phyloP scores from a whole-genome alignment of 1,140 invertebrate species.

The Hermetia illucens region DNA sequence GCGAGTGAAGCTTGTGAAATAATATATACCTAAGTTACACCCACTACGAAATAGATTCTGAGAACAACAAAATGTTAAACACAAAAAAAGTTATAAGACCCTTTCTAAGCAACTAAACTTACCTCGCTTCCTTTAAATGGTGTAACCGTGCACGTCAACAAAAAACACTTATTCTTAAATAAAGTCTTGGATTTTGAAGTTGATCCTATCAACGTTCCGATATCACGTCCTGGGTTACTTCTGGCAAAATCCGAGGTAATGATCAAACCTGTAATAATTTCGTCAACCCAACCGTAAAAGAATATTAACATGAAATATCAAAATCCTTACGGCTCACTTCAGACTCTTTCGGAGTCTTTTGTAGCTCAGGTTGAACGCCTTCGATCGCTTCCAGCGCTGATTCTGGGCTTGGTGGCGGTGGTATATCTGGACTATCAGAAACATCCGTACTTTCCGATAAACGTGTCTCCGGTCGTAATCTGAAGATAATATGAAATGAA shows the following conservation, averaged over 20 bases:
- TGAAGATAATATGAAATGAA: not conserved
- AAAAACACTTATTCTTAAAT: conserved; percentile 37
- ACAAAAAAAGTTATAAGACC: too few species aligned
- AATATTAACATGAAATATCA: not conserved
- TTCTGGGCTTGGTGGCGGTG: not conserved
- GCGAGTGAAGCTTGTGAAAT: too few species aligned
- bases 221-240: not conserved
- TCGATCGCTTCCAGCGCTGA: conserved; percentile 23
- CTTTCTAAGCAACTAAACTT: too few species aligned
- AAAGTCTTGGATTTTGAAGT: conserved; percentile 31
- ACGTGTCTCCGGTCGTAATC: not conserved
- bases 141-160: conserved; percentile 37
- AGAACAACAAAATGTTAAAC: too few species aligned
- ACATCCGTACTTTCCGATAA: conserved; percentile 1
- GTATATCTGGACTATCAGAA: not conserved
- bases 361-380: conserved; percentile 37
- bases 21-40: too few species aligned
- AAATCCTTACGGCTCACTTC: conserved; percentile 2
- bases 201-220: conserved; percentile 30
- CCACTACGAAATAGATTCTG: too few species aligned
- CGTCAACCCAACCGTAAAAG: not conserved
- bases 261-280: conserved; percentile 1
- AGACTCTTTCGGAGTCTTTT: conserved; percentile 25
- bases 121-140: conserved; percentile 16
- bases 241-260: not conserved